Conservation (phyloP, 1,140 invertebrate species). For the Xylocopa sonorina region DNA sequence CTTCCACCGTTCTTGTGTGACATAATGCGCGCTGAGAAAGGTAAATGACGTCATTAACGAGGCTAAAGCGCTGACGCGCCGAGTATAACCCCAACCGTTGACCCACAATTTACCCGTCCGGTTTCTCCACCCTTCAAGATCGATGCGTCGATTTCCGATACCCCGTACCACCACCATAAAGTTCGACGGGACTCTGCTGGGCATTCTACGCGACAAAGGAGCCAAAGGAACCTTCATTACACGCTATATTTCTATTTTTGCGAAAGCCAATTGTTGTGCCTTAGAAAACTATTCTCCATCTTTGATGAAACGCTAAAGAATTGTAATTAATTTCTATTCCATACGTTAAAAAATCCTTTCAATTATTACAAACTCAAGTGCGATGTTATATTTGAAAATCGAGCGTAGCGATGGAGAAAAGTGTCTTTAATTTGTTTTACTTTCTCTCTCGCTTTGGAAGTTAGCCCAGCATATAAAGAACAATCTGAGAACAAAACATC, state of each 20-base stretch:
- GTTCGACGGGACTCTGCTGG: slow-evolving; percentile 60
- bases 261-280: neutral
- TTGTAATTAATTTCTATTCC: neutral
- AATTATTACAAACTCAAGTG: too few relatives aligned
- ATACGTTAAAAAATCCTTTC: neutral
- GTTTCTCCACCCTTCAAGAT: slow-evolving; percentile 66
- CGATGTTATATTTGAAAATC: too few relatives aligned
- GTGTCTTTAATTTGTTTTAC: too few relatives aligned
- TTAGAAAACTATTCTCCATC: neutral
- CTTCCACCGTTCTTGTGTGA: slow-evolving; percentile 33
- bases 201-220: slow-evolving; percentile 35
- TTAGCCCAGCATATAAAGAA: too few relatives aligned
- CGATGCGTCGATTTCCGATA: slow-evolving; percentile 74
- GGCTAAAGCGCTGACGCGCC: slow-evolving; percentile 73
- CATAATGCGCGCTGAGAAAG: slow-evolving; percentile 56
- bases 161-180: slow-evolving; percentile 61
- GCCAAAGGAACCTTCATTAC: slow-evolving; percentile 51
- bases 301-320: neutral
- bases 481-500: neutral
- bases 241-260: slow-evolving; percentile 56
- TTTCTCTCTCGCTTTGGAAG: too few relatives aligned
- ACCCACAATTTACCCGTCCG: slow-evolving; percentile 62
- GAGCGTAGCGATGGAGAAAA: too few relatives aligned
- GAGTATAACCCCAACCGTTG: slow-evolving; percentile 67
- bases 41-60: slow-evolving; percentile 77